Evolutionary conservation across 2,113 vertebrate genomes (phyloP).

Genomic region (Xenotilapia longispinis): DNA sequence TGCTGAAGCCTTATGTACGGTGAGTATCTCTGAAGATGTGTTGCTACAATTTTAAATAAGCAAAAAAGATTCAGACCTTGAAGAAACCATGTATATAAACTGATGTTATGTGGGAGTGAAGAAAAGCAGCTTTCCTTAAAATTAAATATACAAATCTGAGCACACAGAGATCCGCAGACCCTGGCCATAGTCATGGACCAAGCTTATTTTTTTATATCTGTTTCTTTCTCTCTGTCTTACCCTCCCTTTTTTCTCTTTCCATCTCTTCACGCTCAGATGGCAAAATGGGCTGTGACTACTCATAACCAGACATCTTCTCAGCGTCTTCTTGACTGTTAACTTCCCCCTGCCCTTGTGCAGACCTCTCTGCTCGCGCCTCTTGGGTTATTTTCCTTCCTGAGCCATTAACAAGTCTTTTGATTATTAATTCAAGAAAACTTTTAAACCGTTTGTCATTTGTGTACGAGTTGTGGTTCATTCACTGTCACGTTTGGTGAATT

Average conservation of each 20-base stretch:
- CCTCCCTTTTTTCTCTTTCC: not conserved
- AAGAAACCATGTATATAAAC: conserved; percentile 3
- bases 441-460: not conserved
- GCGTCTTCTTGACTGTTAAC: not conserved
- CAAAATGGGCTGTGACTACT: not conserved
- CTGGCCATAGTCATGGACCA: not conserved
- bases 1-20: conserved; percentile 20
- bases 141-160: not conserved
- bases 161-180: not conserved
- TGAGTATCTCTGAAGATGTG: conserved; percentile 41
- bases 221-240: not conserved
- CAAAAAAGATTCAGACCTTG: not conserved
- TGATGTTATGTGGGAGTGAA: not conserved
- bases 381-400: not conserved
- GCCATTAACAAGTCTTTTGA: not conserved
- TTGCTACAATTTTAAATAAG: not conserved
- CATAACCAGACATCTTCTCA: not conserved
- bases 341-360: not conserved
- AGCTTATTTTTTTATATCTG: not conserved
- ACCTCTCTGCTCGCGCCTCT: too few species aligned
- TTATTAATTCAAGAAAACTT: not conserved
- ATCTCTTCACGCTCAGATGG: not conserved
- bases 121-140: not conserved
- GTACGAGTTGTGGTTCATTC: not conserved
- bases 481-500: not conserved